Base-by-base conservation (phyloP, 2,888 invertebrate genomes). In the Fragum sueziense region DNA sequence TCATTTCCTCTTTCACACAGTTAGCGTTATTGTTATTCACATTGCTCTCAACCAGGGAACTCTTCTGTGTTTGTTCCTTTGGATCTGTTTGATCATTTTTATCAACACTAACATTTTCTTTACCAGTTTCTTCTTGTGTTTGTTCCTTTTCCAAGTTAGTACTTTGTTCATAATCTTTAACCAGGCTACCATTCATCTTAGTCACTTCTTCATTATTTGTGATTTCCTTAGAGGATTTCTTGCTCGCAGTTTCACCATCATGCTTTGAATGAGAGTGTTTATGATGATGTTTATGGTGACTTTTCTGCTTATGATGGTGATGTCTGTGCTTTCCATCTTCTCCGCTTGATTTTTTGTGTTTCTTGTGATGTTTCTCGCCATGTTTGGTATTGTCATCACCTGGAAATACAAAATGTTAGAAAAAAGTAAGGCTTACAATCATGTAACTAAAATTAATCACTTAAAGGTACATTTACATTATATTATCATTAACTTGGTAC, bases 321-420 rank as follows among this genome's bases (percentile, higher is more conserved):
- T 87, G 80, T 31, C 81, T 78, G 37, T 85, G 86, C 61, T 88
- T 80, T 20, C 79, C 78, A 65, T 80, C 76, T 29, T 82, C 74
- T 33, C 78, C 71, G 33, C 78, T 69, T 9, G 79, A 65, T 33
- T 54, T 67, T 27, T 65, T 78, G 59, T 74, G 80, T 41, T 76
- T 80, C 34, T 81, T 80, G 17, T 73, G 78, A 67, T 76, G 79
- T 33, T 72, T 79, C 20, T 74, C 74, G 14, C 29, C 31, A 25
- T 70, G 54, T 29, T 41, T 27, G 7, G 17, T 17, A 27, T 67
- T n/a, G 6, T 34, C 29, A 27, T 67, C 67, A 31, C 33, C 47
- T 47, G n/a, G n/a, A n/a, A n/a, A n/a, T n/a, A n/a, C n/a, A n/a
- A n/a, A n/a, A n/a, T n/a, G n/a, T n/a, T n/a, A n/a, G n/a, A n/a